These are phyloP conservation scores for Cerceris ruficornis DNA, from an alignment of 2,888 invertebrate species.

Conservation along the genomic window DNA sequence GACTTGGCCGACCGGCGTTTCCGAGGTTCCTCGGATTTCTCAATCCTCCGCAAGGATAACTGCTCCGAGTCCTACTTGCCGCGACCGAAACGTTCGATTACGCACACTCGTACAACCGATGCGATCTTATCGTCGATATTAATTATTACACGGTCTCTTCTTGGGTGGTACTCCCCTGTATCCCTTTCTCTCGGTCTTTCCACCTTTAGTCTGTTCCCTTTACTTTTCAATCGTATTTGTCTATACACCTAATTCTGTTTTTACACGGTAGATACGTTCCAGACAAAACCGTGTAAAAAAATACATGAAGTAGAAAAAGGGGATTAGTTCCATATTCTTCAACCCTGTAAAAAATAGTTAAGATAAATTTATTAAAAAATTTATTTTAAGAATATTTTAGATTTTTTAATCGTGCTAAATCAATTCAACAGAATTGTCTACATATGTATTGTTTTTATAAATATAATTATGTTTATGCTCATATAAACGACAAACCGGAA, in stretches of 20 bases:
- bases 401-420: too few relatives aligned
- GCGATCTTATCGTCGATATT: constrained; percentile 17
- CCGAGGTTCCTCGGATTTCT: not conserved
- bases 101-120: not conserved
- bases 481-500: too few relatives aligned
- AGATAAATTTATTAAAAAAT: too few relatives aligned
- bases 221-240: constrained; percentile 11
- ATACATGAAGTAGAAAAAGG: too few relatives aligned
- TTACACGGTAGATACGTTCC: too few relatives aligned
- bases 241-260: too few relatives aligned
- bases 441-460: not conserved
- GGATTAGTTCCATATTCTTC: too few relatives aligned
- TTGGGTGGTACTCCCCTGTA: constrained; percentile 14
- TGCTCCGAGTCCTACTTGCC: not conserved
- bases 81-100: not conserved
- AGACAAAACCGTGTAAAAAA: too few relatives aligned
- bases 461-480: too few relatives aligned
- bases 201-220: constrained; percentile 14
- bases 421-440: too few relatives aligned
- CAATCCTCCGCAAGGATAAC: not conserved
- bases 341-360: too few relatives aligned
- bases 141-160: constrained; percentile 34
- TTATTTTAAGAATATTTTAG: too few relatives aligned
- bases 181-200: constrained; percentile 22
- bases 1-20: not conserved